Conservation (phyloP, 37 sponge, comb jelly and placozoan genomes). For the Oopsacas minuta region DNA sequence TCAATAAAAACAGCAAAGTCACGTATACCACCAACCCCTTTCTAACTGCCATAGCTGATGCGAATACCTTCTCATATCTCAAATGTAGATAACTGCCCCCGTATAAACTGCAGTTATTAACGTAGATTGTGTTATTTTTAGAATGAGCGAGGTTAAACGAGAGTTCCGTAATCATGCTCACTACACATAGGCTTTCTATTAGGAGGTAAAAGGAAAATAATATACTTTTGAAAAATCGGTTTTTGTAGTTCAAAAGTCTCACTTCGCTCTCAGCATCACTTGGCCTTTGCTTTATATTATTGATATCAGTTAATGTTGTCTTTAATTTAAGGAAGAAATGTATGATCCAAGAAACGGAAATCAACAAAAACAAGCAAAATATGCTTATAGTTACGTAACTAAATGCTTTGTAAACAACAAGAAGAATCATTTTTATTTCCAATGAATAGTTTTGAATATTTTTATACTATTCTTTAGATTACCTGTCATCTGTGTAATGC, state of each 20-base stretch:
- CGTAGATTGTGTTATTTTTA: neutral
- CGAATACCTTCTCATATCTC: neutral
- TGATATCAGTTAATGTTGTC: neutral
- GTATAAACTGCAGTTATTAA: neutral
- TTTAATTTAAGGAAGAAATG: neutral
- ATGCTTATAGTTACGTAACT: neutral
- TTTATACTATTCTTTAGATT: neutral
- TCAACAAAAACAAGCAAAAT: neutral
- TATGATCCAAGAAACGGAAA: neutral
- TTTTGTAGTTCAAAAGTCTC: neutral
- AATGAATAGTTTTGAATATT: too few relatives aligned
- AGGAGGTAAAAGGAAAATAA: neutral
- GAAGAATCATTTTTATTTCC: neutral
- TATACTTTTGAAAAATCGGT: neutral
- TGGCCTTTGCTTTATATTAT: neutral
- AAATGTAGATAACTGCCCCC: neutral
- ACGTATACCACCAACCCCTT: neutral
- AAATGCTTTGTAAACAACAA: conserved; percentile 13
- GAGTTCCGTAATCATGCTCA: neutral
- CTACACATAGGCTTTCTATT: neutral
- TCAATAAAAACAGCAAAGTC: neutral
- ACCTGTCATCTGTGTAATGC: neutral
- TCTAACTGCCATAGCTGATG: neutral
- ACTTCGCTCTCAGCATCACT: neutral
- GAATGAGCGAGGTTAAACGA: neutral